Evolutionary conservation across 2,888 invertebrate genomes (phyloP), one percentile per base, ranked within the genome.

Genomic region (Dione juno): DNA sequence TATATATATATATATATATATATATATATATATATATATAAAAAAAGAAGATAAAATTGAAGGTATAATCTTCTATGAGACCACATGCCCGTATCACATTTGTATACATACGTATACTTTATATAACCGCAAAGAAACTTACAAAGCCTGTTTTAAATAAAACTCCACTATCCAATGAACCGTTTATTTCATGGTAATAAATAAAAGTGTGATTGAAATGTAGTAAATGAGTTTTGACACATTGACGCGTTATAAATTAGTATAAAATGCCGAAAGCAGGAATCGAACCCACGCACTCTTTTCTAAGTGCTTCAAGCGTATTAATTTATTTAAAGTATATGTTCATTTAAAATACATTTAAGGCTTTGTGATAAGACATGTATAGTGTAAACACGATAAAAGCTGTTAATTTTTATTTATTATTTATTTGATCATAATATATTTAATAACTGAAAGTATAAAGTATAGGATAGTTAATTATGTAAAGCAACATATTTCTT

Each of bases 61-160:
- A 3, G 5, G 28, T 28, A 28, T 28, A 28, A 3, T 28, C 28
- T 28, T 45, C 45, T 0, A n/a, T 6, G 28, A 1, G 14, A n/a
- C 7, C 45, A 45, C 45, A 45, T n/a, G 14, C 3, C 10, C n/a
- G n/a, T 45, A 45, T n/a, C n/a, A 73, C 67, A 72, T 76, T 58
- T 41, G 7, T 76, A 77, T 75, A 76, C 71, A 74, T 70, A 48
- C 8, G n/a, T 45, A 45, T n/a, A 45, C 6, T 5, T 28, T 28
- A 45, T n/a, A 10, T 48, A 54, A 54, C 54, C 54, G 10, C 54
- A n/a, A 54, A 48, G 48, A 16, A 16, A 54, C 54, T 54, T 54
- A n/a, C 54, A n/a, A n/a, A 54, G 54, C 54, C 54, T 35, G 54
- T 54, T 54, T 37, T 9, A n/a, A 54, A 54, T n/a, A 54, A 37